Conservation (phyloP, 2,797 vertebrate species). For the Mycteria americana region DNA sequence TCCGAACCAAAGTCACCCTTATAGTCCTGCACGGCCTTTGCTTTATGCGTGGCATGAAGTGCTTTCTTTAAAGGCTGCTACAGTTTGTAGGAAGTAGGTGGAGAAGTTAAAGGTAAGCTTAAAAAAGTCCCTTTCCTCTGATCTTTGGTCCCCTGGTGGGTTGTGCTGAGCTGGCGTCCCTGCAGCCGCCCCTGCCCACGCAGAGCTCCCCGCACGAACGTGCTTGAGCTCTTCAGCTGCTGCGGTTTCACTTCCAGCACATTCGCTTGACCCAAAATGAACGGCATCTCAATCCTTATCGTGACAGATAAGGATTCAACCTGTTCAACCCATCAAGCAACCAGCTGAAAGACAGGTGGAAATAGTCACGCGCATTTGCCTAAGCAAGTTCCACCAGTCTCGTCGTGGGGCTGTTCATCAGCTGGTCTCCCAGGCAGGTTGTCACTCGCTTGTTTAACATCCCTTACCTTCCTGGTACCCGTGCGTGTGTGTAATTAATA, state of each 20-base stretch:
- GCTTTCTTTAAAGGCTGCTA: neutral
- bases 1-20: accelerated
- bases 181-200: neutral
- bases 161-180: neutral
- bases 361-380: neutral
- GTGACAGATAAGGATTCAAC: neutral
- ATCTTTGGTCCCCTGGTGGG: neutral
- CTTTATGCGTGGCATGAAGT: neutral
- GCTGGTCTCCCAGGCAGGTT: neutral
- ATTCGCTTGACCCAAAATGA: neutral
- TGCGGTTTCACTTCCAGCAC: neutral
- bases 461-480: neutral
- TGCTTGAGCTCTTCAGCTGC: accelerated
- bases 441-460: accelerated
- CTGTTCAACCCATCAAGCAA: neutral
- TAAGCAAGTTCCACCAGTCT: neutral
- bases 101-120: neutral
- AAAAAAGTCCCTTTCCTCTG: neutral
- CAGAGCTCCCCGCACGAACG: accelerated
- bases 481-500: no score
- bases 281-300: neutral
- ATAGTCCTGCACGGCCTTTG: neutral
- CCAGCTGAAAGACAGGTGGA: neutral
- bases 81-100: neutral
- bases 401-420: neutral